These are phyloP conservation scores for Chitala chitala DNA, from an alignment of 2,113 vertebrate genomes.

Conservation along the genomic window DNA sequence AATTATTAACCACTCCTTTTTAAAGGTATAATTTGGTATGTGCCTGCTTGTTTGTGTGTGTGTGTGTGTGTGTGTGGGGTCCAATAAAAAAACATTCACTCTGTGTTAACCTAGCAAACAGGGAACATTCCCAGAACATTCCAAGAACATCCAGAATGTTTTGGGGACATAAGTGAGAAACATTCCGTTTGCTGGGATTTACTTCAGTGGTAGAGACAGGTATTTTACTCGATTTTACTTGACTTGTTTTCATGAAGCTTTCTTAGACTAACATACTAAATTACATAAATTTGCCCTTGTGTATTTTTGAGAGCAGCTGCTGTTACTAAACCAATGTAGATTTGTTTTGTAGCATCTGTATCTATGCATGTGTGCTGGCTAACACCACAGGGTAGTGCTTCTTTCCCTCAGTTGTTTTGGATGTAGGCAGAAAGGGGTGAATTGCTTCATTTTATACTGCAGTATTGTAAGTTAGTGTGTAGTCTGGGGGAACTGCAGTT, in stretches of 20 bases:
- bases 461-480: not conserved
- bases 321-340: not conserved
- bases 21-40: no score
- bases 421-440: not conserved
- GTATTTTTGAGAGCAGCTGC: slow-evolving; percentile 18
- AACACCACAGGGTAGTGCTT: not conserved
- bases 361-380: slow-evolving; percentile 23
- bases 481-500: not conserved
- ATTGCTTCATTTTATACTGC: not conserved
- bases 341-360: slow-evolving; percentile 22
- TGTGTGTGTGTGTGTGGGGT: no score
- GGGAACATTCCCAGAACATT: no score
- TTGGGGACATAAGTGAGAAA: no score
- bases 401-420: not conserved
- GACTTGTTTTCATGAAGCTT: no score
- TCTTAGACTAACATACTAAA: not conserved
- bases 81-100: not conserved
- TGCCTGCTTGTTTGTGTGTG: no score
- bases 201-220: not conserved
- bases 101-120: not conserved
- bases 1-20: no score
- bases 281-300: not conserved
- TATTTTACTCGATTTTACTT: no score
- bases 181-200: not conserved
- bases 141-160: no score